phyloP scores from a whole-genome alignment of 2,888 invertebrate genomes.

The Matsumyia berberina region DNA sequence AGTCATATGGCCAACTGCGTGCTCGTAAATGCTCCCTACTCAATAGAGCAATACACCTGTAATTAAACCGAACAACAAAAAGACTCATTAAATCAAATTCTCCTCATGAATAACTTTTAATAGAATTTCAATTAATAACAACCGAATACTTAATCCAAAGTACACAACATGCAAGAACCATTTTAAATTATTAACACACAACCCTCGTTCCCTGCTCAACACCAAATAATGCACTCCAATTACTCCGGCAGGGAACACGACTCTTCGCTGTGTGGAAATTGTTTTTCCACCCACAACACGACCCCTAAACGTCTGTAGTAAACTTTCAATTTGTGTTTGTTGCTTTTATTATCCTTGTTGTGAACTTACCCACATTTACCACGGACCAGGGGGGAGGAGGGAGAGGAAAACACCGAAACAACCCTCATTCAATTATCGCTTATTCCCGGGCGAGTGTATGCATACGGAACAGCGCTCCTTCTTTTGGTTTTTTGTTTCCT shows the following conservation, averaged over 20 bases:
- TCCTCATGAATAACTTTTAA: slow-evolving; percentile 63
- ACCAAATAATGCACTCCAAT: slow-evolving; percentile 73
- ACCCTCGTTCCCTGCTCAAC: slow-evolving; percentile 57
- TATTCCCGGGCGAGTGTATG: slow-evolving; percentile 69
- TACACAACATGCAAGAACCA: slow-evolving; percentile 12
- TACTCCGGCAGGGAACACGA: slow-evolving; percentile 51
- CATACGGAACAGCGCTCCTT: slow-evolving; percentile 36
- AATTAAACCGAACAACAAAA: slow-evolving; percentile 54
- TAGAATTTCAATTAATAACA: slow-evolving; percentile 63
- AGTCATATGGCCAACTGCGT: no score
- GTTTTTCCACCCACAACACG: slow-evolving; percentile 64
- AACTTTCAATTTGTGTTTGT: slow-evolving; percentile 76
- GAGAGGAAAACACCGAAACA: slow-evolving; percentile 41
- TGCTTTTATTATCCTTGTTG: slow-evolving; percentile 74
- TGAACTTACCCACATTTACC: slow-evolving; percentile 74
- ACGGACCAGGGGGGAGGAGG: neutral
- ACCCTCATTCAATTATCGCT: slow-evolving; percentile 76
- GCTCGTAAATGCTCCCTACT: neutral
- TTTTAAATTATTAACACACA: slow-evolving; percentile 74
- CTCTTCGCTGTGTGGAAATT: slow-evolving; percentile 54
- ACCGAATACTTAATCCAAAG: slow-evolving; percentile 34
- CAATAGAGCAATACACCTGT: slow-evolving; percentile 55
- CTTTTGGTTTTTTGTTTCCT: slow-evolving; percentile 1
- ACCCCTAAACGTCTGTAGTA: slow-evolving; percentile 75
- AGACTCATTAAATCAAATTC: slow-evolving; percentile 63